Evolutionary conservation across 2,113 vertebrate genomes (phyloP).

Genomic region (Nyctereutes procyonoides): DNA sequence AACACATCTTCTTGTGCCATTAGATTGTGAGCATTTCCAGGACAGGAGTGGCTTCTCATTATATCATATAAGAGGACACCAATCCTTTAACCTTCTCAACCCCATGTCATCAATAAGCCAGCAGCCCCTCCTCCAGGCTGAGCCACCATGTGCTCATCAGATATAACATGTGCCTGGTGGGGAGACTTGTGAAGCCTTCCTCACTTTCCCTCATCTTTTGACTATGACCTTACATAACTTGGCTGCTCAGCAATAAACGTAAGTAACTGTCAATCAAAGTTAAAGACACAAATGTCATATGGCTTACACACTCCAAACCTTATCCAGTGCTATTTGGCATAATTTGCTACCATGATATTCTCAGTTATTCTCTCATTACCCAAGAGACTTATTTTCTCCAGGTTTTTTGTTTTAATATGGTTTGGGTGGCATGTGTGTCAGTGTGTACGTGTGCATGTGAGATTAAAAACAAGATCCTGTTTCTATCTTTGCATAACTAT

Average conservation of each 20-base stretch:
- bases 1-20: background rate
- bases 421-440: background rate
- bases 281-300: background rate
- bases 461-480: background rate
- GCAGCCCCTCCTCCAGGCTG: no score
- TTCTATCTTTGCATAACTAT: conserved; percentile 66
- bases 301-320: background rate
- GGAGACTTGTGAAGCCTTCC: no score
- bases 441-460: background rate
- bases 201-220: background rate
- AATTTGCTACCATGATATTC: background rate
- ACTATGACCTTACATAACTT: background rate
- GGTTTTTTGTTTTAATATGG: background rate
- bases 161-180: fast-evolving
- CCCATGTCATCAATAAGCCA: background rate
- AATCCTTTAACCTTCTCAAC: background rate
- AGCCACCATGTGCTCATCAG: fast-evolving
- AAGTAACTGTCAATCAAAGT: background rate
- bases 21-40: no score
- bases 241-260: background rate
- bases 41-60: background rate
- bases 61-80: background rate
- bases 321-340: background rate
- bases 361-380: background rate
- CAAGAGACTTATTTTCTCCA: background rate